Conservation (phyloP, 2,113 vertebrate species). For the Proteles cristata region DNA sequence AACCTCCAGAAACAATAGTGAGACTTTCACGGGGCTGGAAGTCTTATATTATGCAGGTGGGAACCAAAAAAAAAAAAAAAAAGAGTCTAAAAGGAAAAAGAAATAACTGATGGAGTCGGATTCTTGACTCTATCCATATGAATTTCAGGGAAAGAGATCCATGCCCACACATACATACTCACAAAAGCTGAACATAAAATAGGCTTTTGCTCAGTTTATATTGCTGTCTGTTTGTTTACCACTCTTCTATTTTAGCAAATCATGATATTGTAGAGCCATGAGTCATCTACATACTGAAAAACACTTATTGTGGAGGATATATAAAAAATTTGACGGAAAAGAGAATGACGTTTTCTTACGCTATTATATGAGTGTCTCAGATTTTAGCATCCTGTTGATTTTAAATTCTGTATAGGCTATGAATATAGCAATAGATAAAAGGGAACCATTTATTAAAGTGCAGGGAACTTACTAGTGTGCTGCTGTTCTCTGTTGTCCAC, state of each 20-base stretch:
- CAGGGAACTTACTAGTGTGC: slow-evolving; percentile 33
- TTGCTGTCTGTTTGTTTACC: not conserved
- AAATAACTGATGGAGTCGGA: not conserved
- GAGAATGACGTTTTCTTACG: not conserved
- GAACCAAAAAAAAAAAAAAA: not conserved
- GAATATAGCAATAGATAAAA: slow-evolving; percentile 45
- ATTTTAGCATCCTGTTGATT: slow-evolving; percentile 17
- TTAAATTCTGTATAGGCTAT: slow-evolving; percentile 44
- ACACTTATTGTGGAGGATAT: not conserved
- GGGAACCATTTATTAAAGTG: slow-evolving; percentile 58
- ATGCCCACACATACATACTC: not conserved
- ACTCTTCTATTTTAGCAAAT: not conserved
- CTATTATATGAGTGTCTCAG: not conserved
- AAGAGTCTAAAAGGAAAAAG: not conserved
- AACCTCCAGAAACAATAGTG: not conserved
- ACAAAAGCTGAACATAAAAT: not conserved
- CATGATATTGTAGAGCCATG: not conserved
- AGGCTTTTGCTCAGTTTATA: not conserved
- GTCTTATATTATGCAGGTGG: not conserved
- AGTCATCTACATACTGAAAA: slow-evolving; percentile 1
- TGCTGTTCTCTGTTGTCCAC: not conserved
- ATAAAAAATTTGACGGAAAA: not conserved
- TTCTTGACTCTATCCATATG: not conserved
- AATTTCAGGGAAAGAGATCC: not conserved
- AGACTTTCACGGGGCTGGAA: not conserved